phyloP scores from a whole-genome alignment of 2,888 invertebrate genomes.

The Parnassius smintheus region DNA sequence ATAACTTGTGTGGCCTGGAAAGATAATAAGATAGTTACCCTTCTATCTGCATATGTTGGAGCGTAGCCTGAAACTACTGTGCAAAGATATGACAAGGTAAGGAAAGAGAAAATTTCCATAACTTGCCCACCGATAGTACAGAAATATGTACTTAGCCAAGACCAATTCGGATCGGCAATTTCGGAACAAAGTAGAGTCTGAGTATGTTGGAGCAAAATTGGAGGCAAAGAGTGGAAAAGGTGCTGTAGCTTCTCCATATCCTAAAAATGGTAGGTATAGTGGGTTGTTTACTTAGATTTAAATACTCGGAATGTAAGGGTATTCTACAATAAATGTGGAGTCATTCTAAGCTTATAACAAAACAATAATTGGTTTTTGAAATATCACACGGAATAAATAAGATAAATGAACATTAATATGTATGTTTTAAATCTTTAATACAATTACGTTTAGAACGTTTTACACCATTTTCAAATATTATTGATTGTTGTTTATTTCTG shows the following conservation, averaged over 20 bases:
- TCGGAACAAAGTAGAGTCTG: slow-evolving; percentile 45
- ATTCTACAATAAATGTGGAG: slow-evolving; percentile 40
- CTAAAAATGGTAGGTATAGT: slow-evolving; percentile 49
- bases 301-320: slow-evolving; percentile 32
- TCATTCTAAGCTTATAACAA: too few relatives aligned
- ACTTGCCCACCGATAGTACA: slow-evolving; percentile 42
- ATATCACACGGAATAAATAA: too few relatives aligned
- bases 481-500: too few relatives aligned
- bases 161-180: slow-evolving; percentile 38
- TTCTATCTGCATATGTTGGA: slow-evolving; percentile 38
- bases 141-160: slow-evolving; percentile 43
- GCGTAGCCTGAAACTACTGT: slow-evolving; percentile 6
- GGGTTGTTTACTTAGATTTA: slow-evolving; percentile 48
- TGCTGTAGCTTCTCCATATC: slow-evolving; percentile 45
- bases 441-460: too few relatives aligned
- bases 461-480: too few relatives aligned
- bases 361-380: too few relatives aligned
- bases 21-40: slow-evolving; percentile 38
- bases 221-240: slow-evolving; percentile 42
- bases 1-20: slow-evolving; percentile 29
- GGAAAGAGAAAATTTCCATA: slow-evolving; percentile 30
- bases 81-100: slow-evolving; percentile 1
- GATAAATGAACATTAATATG: too few relatives aligned
- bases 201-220: slow-evolving; percentile 43
- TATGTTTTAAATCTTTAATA: too few relatives aligned